A percentile compares a stretch with the other conserved stretches of the same genome.
phyloP scores from a whole-genome alignment of 2,888 invertebrate species.

The Agonopterix subpropinquella region DNA sequence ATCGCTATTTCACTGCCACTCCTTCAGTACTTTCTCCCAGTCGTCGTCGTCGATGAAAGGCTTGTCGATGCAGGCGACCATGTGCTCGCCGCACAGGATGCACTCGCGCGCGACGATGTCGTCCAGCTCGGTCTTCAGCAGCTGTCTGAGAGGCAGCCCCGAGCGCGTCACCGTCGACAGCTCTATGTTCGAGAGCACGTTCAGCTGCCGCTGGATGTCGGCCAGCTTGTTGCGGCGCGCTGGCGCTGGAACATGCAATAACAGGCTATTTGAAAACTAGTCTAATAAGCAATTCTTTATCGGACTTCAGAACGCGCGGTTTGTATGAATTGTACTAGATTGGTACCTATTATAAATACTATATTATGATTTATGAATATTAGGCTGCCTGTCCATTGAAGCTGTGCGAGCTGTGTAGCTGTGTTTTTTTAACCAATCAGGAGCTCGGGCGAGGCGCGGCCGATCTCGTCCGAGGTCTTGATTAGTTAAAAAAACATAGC shows the following conservation, averaged over 20 bases:
- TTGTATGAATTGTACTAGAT: no score
- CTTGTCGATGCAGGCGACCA: constrained; percentile 93
- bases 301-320: no score
- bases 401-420: no score
- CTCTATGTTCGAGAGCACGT: constrained; percentile 64
- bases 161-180: constrained; percentile 53
- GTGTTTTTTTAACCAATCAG: no score
- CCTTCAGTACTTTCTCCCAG: constrained; percentile 87
- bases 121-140: constrained; percentile 88
- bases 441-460: no score
- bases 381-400: no score
- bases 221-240: constrained; percentile 77
- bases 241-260: constrained; percentile 43
- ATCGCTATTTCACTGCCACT: constrained; percentile 76
- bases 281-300: no score
- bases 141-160: constrained; percentile 76
- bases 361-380: no score
- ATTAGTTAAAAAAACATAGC: no score
- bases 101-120: constrained; percentile 94
- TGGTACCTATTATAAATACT: no score
- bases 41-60: constrained; percentile 91
- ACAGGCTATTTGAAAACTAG: no score
- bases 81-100: constrained; percentile 93
- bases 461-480: no score
- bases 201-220: constrained; percentile 79